Conservation (phyloP, 1,140 invertebrate species). For the Nasonia vitripennis region DNA sequence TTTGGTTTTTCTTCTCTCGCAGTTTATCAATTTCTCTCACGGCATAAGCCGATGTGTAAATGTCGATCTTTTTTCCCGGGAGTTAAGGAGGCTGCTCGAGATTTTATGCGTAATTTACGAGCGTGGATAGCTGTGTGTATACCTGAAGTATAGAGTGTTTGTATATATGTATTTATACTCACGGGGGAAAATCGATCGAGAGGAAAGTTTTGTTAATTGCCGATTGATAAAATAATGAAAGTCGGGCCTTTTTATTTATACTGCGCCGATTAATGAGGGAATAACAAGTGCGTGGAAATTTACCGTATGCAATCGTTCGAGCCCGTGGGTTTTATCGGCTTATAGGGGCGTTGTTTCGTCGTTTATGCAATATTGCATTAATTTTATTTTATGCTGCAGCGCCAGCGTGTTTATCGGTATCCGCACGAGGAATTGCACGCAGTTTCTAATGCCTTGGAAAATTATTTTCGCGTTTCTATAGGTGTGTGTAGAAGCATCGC, state of each 20-base stretch:
- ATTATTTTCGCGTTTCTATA: not conserved
- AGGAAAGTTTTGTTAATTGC: slow-evolving; percentile 18
- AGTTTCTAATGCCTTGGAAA: slow-evolving; percentile 27
- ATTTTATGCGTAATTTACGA: slow-evolving; percentile 28
- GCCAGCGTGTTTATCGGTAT: too few relatives aligned
- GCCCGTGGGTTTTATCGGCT: not conserved
- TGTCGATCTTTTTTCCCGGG: not conserved
- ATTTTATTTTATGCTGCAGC: not conserved
- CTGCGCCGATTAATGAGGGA: not conserved
- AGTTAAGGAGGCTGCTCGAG: not conserved
- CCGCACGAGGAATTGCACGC: not conserved
- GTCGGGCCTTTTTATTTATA: not conserved
- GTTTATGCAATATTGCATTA: slow-evolving; percentile 12
- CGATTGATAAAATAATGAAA: slow-evolving; percentile 34
- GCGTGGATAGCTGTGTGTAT: not conserved
- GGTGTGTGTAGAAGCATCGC: not conserved
- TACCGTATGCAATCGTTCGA: not conserved
- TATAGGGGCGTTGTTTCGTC: not conserved
- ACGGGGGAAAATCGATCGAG: not conserved
- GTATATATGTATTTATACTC: not conserved
- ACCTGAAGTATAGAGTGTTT: too few relatives aligned
- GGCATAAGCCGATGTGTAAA: not conserved
- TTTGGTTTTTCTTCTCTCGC: not conserved
- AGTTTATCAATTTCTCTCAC: slow-evolving; percentile 11
- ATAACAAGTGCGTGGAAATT: slow-evolving; percentile 7